Evolutionary conservation across 2,113 vertebrate genomes (phyloP).

Genomic region (Prietella phreatophila): DNA sequence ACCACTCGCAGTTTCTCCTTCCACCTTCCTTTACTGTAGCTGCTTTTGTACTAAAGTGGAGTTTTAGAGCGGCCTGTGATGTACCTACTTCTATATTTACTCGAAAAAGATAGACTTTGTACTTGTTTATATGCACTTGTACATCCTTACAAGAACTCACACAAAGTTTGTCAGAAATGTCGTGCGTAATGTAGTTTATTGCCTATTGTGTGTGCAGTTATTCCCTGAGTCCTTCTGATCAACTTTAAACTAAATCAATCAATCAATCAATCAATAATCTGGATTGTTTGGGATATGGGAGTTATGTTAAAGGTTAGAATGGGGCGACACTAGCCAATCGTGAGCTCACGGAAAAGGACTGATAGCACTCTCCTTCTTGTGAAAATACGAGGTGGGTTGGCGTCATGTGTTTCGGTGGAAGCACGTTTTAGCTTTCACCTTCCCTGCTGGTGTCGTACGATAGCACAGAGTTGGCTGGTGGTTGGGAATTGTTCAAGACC

Average conservation of each 20-base stretch:
- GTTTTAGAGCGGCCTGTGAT: not conserved
- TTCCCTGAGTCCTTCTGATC: not conserved
- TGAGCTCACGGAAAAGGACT: not conserved
- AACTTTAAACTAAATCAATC: not conserved
- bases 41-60: not conserved
- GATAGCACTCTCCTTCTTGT: not conserved
- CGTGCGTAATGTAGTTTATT: not conserved
- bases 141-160: not conserved
- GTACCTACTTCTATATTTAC: not conserved
- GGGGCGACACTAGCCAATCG: not conserved
- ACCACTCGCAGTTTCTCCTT: slow-evolving; percentile 43
- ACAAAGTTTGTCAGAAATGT: not conserved
- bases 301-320: not conserved
- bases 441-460: not conserved
- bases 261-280: not conserved
- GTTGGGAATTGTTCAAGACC: not conserved
- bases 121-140: not conserved
- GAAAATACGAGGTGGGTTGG: not conserved
- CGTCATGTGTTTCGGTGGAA: not conserved
- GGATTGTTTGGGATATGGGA: not conserved
- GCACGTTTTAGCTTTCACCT: too few relatives aligned
- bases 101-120: not conserved
- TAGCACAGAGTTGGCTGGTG: not conserved
- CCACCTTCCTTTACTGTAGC: slow-evolving; percentile 16
- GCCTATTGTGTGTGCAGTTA: not conserved